phyloP scores from a whole-genome alignment of 37 sponge, comb jelly and placozoan species.

The Crambe crambe region DNA sequence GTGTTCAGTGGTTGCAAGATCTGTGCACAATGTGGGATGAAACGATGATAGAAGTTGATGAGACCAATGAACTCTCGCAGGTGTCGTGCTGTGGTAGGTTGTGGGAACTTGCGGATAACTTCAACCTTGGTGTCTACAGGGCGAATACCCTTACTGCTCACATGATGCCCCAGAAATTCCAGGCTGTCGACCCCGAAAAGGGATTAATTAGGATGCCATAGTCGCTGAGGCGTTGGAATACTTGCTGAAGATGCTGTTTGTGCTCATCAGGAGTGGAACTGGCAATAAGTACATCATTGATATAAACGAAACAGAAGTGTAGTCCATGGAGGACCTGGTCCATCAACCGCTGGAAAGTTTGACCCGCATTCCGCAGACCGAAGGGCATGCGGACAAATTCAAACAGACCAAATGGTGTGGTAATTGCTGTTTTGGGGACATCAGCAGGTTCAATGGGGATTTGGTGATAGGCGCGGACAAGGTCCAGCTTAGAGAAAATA shows the following conservation, averaged over 20 bases:
- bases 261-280: slow-evolving; percentile 17
- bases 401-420: too few species aligned
- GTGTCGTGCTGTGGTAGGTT: slow-evolving; percentile 34
- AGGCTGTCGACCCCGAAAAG: slow-evolving; percentile 5
- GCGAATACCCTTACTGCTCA: slow-evolving; percentile 12
- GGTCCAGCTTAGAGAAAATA: too few species aligned
- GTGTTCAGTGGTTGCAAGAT: neutral
- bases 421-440: slow-evolving; percentile 14
- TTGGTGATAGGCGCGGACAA: too few species aligned
- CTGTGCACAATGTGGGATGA: neutral
- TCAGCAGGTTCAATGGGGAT: slow-evolving; percentile 42
- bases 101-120: slow-evolving; percentile 56
- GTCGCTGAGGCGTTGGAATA: too few species aligned
- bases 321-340: slow-evolving; percentile 55
- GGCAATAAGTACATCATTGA: slow-evolving; percentile 60
- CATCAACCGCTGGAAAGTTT: slow-evolving; percentile 64
- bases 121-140: slow-evolving; percentile 33
- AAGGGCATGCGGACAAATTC: too few species aligned
- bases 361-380: slow-evolving; percentile 41
- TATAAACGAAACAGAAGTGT: slow-evolving; percentile 41
- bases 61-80: slow-evolving; percentile 18
- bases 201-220: slow-evolving; percentile 23
- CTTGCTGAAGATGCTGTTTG: slow-evolving; percentile 22
- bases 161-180: slow-evolving; percentile 3
- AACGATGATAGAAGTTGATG: too few species aligned